Base-by-base conservation (phyloP, 2,113 vertebrate genomes). In the Odontophorus gujanensis region DNA sequence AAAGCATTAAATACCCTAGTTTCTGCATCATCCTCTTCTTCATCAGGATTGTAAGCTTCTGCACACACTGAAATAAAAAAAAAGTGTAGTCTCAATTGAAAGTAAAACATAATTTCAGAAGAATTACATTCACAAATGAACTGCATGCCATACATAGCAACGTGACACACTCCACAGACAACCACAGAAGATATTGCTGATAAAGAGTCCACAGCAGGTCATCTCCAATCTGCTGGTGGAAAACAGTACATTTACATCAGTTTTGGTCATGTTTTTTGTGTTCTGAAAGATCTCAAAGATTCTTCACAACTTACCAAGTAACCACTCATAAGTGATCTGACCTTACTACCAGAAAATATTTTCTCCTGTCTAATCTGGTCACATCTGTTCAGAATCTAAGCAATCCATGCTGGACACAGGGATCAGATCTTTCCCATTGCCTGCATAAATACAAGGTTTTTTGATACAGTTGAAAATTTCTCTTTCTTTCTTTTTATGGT, bases 41-140 rank as follows among this genome's bases (percentile, higher is more conserved):
- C 99, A 97, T 99, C 99, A 48, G 99, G 99, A 97, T 99, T 99
- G 96, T 99, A 99, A 32, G 99, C 98, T 97, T 99, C 99, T 88
- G 99, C 99, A 97, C 99, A 99, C 36, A 99, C 99, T 99, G 93
- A 80, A 98, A 96, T 34, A 81, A 63, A 50, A 86, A 43, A 67
- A 84, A 95, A 90, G 32, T 14, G 82, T 19, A 80, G 85, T 61
- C 59, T 92, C 74, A 75, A 85, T 47, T 97, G 40, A 83, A 92
- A 71, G 28, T 87, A 81, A 87, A 75, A 71, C 34, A 76, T 13
- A 6, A 10, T 91, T 94, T n/a, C 47, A 81, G 6, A 83, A 53
- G 13, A 43, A 45, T 81, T 83, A 59, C 40, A 69, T 67, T 67
- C 74, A 81, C 11, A 85, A 68, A 77, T 26, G 13, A 55, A 57